Percentiles rank a stretch among this genome's conserved stretches.
phyloP scores from a whole-genome alignment of 2,113 vertebrate species.

The Chloropsis hardwickii region DNA sequence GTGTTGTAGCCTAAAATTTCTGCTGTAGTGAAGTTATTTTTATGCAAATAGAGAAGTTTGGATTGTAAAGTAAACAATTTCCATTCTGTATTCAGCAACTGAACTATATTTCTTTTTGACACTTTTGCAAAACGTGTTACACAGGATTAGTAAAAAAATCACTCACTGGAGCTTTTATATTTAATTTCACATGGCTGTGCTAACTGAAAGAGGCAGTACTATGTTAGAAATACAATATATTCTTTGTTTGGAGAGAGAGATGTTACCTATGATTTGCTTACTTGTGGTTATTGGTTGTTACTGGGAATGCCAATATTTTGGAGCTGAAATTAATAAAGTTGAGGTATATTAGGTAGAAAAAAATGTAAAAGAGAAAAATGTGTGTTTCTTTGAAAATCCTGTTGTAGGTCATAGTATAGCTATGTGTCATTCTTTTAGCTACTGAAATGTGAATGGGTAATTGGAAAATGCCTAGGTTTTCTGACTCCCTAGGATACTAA shows the following conservation, averaged over 20 bases:
- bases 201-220: slow-evolving; percentile 51
- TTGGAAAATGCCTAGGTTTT: slow-evolving; percentile 56
- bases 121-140: slow-evolving; percentile 61
- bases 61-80: slow-evolving; percentile 66
- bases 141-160: slow-evolving; percentile 55
- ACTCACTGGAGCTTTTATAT: slow-evolving; percentile 34
- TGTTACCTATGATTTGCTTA: slow-evolving; percentile 61
- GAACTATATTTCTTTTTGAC: slow-evolving; percentile 60
- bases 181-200: slow-evolving; percentile 62
- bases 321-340: slow-evolving; percentile 59
- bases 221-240: slow-evolving; percentile 25
- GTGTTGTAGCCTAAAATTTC: slow-evolving; percentile 36
- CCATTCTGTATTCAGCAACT: neutral
- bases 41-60: slow-evolving; percentile 53
- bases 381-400: slow-evolving; percentile 25
- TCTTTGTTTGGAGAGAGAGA: slow-evolving; percentile 36
- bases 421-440: slow-evolving; percentile 36
- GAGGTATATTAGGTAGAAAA: slow-evolving; percentile 41
- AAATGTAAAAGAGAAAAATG: slow-evolving; percentile 19
- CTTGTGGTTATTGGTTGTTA: slow-evolving; percentile 52
- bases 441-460: slow-evolving; percentile 45
- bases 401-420: slow-evolving; percentile 19
- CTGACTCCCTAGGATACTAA: slow-evolving; percentile 35
- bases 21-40: slow-evolving; percentile 49
- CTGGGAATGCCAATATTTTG: neutral